These are phyloP conservation scores for Tokudaia muenninki DNA, from an alignment of 2,797 vertebrate genomes.

Conservation along the genomic window DNA sequence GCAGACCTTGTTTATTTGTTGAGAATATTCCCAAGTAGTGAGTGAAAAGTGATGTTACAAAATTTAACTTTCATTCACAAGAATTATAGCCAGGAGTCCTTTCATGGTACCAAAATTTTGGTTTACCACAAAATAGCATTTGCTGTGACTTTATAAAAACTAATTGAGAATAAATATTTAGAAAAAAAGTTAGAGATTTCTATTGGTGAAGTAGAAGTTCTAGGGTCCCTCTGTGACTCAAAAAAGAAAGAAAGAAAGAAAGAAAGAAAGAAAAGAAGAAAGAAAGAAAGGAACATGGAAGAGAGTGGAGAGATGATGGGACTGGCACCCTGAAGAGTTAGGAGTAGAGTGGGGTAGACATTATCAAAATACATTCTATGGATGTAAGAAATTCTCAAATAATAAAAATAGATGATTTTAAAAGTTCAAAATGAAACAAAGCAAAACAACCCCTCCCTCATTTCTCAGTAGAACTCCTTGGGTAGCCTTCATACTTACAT, in stretches of 20 bases:
- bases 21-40: conserved; percentile 25
- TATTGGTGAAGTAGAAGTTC: neutral
- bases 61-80: conserved; percentile 58
- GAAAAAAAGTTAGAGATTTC: neutral
- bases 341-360: neutral
- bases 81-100: conserved; percentile 9
- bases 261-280: too few relatives aligned
- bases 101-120: conserved; percentile 33
- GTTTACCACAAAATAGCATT: conserved; percentile 40
- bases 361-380: neutral
- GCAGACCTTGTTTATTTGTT: neutral
- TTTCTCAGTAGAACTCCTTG: neutral
- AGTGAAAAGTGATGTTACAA: conserved; percentile 27
- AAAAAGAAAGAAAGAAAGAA: too few relatives aligned
- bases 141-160: conserved; percentile 1
- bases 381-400: neutral
- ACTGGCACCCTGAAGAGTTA: neutral
- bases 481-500: neutral
- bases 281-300: too few relatives aligned
- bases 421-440: neutral
- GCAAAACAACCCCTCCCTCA: neutral
- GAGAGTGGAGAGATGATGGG: neutral
- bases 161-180: neutral
- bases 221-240: neutral
- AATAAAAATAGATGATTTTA: neutral